Conservation (phyloP, 2,888 invertebrate species). For the Tetragnatha montana region DNA sequence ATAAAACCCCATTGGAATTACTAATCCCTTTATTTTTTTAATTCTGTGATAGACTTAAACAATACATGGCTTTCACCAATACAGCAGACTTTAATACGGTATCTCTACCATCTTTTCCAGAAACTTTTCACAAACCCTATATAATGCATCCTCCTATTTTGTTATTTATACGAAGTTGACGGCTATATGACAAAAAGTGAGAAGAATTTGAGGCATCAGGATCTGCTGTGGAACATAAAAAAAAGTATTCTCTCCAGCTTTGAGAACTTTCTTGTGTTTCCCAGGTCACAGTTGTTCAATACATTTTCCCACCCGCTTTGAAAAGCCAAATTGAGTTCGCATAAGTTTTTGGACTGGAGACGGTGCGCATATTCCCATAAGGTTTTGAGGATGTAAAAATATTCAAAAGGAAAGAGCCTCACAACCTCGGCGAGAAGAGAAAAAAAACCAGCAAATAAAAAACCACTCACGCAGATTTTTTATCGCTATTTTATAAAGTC, state of each 20-base stretch:
- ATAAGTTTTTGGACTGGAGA: slow-evolving; percentile 23
- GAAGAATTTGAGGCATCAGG: neutral
- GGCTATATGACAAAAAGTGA: neutral
- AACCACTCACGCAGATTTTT: neutral
- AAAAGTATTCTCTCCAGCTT: neutral
- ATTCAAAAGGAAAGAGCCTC: neutral
- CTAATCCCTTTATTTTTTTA: too few relatives aligned
- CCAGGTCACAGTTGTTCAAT: slow-evolving; percentile 10
- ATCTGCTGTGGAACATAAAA: neutral
- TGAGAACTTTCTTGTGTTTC: neutral
- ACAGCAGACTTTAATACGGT: too few relatives aligned
- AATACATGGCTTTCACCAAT: too few relatives aligned
- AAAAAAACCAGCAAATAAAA: neutral
- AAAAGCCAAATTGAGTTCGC: slow-evolving; percentile 45
- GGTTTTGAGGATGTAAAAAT: slow-evolving; percentile 12
- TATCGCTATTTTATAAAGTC: slow-evolving; percentile 2
- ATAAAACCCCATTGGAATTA: too few relatives aligned
- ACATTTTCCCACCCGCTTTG: slow-evolving; percentile 18
- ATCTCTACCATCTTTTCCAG: too few relatives aligned
- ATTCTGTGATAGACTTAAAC: too few relatives aligned
- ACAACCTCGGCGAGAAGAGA: neutral
- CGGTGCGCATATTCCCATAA: slow-evolving; percentile 11
- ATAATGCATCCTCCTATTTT: too few relatives aligned
- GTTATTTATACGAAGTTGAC: neutral
- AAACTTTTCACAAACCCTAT: too few relatives aligned